Evolutionary conservation across 2,797 vertebrate species (phyloP).

Genomic region (Sebastes paucispinis): DNA sequence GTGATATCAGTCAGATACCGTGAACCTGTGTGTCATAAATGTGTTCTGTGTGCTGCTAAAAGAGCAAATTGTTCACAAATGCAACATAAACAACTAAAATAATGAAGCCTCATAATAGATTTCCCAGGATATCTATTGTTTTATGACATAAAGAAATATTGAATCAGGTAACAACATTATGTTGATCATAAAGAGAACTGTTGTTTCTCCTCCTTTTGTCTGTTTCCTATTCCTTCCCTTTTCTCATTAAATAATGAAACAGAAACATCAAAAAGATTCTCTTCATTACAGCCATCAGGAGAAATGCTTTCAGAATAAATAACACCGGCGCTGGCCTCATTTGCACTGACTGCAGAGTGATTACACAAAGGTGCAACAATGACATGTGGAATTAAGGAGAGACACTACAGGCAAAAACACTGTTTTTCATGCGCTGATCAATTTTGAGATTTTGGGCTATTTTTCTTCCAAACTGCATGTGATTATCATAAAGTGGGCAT

Average conservation of each 20-base stretch:
- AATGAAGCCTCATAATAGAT: constrained; percentile 11
- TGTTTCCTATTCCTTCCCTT: neutral
- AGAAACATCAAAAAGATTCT: neutral
- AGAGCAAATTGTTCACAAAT: neutral
- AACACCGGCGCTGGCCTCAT: neutral
- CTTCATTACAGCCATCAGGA: neutral
- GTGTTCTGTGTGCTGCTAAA: neutral
- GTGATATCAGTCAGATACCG: too few relatives aligned
- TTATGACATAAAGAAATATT: neutral
- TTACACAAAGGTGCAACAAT: neutral
- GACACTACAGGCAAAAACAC: too few relatives aligned
- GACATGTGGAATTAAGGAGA: neutral
- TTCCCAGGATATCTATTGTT: neutral
- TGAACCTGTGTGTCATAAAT: neutral
- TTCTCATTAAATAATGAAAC: neutral
- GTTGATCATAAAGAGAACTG: neutral
- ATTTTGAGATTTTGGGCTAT: too few relatives aligned
- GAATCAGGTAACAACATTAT: neutral
- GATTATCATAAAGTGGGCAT: too few relatives aligned
- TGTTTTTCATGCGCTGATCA: too few relatives aligned
- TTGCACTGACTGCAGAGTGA: neutral
- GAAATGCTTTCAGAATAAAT: neutral
- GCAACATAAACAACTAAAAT: neutral
- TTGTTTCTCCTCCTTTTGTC: neutral
- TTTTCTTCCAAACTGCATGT: too few relatives aligned